A percentile compares a stretch with the other conserved stretches of the same genome.
These are phyloP conservation scores for Rhinoderma darwinii DNA, from an alignment of 2,113 vertebrate species.

Conservation along the genomic window DNA sequence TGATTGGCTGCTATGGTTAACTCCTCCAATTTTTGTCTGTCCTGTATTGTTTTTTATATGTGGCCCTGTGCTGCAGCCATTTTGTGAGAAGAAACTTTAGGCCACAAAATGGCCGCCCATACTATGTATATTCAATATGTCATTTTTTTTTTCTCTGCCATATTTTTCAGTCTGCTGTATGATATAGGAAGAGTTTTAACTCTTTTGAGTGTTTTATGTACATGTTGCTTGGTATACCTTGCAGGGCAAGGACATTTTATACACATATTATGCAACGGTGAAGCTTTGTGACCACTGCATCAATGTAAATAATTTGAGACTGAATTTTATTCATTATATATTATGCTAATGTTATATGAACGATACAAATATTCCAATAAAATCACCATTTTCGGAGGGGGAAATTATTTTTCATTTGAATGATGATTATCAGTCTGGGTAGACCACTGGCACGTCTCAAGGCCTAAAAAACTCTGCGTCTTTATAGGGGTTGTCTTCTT, in stretches of 20 bases:
- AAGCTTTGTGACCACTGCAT: background rate
- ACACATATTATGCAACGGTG: background rate
- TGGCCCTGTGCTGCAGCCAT: background rate
- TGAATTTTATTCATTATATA: background rate
- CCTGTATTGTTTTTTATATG: background rate
- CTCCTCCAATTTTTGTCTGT: background rate
- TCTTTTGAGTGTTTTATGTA: constrained; percentile 47
- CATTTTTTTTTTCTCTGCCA: background rate
- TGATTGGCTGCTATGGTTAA: background rate
- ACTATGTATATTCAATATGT: too few relatives aligned
- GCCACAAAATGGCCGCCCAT: background rate
- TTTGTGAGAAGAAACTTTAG: too few relatives aligned
- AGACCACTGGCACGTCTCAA: too few relatives aligned
- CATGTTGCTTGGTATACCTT: constrained; percentile 70
- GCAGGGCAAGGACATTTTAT: constrained; percentile 71
- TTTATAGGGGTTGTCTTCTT: too few relatives aligned
- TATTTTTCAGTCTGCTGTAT: background rate
- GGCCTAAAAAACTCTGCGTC: too few relatives aligned
- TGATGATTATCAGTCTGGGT: too few relatives aligned
- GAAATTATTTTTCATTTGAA: too few relatives aligned
- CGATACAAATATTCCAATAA: background rate
- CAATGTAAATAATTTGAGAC: background rate
- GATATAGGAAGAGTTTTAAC: too few relatives aligned
- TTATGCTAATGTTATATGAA: background rate
- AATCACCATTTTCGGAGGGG: background rate